Evolutionary conservation across 92 coral and sea anemone species (phyloP).

Genomic region (Paragorgia papillata): DNA sequence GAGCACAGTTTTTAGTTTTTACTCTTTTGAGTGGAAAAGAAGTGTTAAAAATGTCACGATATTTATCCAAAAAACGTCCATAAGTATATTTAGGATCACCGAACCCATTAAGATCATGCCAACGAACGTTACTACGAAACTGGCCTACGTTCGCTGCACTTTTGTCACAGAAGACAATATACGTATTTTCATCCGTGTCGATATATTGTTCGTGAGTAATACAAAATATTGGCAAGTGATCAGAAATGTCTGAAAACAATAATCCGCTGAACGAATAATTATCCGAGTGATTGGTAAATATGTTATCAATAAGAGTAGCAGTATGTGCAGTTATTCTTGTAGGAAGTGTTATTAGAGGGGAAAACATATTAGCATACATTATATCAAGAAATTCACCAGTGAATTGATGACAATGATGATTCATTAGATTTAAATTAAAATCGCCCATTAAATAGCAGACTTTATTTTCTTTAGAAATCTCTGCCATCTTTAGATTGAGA

Average conservation of each 20-base stretch:
- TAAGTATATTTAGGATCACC: slow-evolving; percentile 49
- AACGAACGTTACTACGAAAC: background rate
- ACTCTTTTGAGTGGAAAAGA: slow-evolving; percentile 54
- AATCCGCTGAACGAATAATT: slow-evolving; percentile 1
- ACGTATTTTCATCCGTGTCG: background rate
- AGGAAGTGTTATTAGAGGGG: slow-evolving; percentile 33
- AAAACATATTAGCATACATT: slow-evolving; percentile 24
- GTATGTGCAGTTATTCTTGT: slow-evolving; percentile 39
- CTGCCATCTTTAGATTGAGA: slow-evolving; percentile 13
- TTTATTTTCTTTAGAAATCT: slow-evolving; percentile 28
- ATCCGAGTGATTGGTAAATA: slow-evolving; percentile 17
- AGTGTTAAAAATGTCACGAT: slow-evolving; percentile 34
- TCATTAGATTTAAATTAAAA: slow-evolving; percentile 42
- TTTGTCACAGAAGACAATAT: slow-evolving; percentile 16
- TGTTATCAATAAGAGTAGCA: slow-evolving; percentile 40
- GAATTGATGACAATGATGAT: slow-evolving; percentile 30
- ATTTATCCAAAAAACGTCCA: slow-evolving; percentile 35
- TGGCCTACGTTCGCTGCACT: background rate
- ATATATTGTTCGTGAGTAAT: background rate
- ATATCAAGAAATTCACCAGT: slow-evolving; percentile 50
- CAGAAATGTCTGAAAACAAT: slow-evolving; percentile 27
- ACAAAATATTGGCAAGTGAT: slow-evolving; percentile 27
- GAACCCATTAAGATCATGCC: slow-evolving; percentile 35
- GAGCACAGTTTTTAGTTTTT: background rate
- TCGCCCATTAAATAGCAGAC: slow-evolving; percentile 24